Base-by-base conservation (phyloP, 2,113 vertebrate genomes). In the Zosterops borbonicus region DNA sequence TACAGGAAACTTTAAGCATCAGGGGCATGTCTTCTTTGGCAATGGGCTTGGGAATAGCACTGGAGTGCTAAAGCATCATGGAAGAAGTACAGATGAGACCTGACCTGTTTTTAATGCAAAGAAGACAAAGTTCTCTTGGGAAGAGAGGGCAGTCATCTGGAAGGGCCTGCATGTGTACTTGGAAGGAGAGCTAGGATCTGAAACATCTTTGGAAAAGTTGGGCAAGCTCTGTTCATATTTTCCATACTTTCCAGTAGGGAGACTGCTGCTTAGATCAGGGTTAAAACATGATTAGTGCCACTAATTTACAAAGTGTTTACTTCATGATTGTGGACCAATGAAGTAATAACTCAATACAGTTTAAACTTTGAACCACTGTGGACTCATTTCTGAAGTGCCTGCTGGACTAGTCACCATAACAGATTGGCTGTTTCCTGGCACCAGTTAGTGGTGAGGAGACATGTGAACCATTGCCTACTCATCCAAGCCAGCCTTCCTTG, bases 331-430 rank as follows among this genome's bases (percentile, higher is more conserved):
- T 8, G 8, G 87, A 89, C 56, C 94, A 96, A 95, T 96, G 96
- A 96, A 94, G 92, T 92, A 77, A 62, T 91, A 94, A 93, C 55
- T 97, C 60, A 52, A 71, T 97, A 64, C 78, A 89, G 87, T 95
- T 96, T 88, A 95, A 91, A 77, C 52, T 95, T 97, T 94, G 87
- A 92, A 95, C 87, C 33, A 22, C 82, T 87, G 84, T 63, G 65
- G 84, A 77, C 35, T 78, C 31, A 19, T 35, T 91, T 64, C 33
- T 88, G 27, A 88, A 35, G 39, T 64, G 84, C 42, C 50, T 68
- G 41, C 80, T 91, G 70, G 42, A 71, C 90, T 92, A 86, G 88
- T 97, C 85, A 77, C 69, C 2, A 1, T 63, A 20, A 35, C 59
- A 78, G 80, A 50, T 29, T 85, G 69, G 60, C 84, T 89, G 52